Evolutionary conservation across 2,888 invertebrate genomes (phyloP), one percentile per base, ranked within the genome.

Genomic region (Trypoxylon attenuatum): DNA sequence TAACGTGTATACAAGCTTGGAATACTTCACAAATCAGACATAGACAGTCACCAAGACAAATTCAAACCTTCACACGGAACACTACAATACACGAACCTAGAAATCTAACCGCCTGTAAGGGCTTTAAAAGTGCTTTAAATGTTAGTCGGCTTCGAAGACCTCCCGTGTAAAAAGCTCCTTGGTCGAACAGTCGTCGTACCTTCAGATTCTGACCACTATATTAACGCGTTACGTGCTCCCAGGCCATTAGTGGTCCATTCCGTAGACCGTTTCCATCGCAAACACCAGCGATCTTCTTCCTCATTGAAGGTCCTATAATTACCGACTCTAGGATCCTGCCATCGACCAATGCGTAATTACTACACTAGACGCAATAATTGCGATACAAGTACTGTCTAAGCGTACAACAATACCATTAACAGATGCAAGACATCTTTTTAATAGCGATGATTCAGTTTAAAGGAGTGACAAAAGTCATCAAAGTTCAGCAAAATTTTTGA

Each of bases 111-210:
- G 70, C 69, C 71, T 69, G 57, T 46, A 54, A 71, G 59, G 60
- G 74, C 74, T 75, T 75, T 70, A 59, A 65, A 59, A 51, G 47
- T 64, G 83, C 82, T 83, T 82, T 79, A 73, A 73, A 50, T 81
- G 81, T 82, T 82, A 83, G 78, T 69, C 59, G 70, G 82, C 81
- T 82, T 84, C 69, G 70, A 72, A 42, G 57, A 55, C 41, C 56
- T 56, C 50, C 69, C 66, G 29, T 63, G 65, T 50, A 52, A 61
- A 61, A 66, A 58, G 38, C 53, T 18, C 53, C 54, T 39, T 60
- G 52, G 27, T 69, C 57, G 53, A 77, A 69, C 61, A 67, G 60
- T 55, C 27, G 23, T 33, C 39, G 45, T 45, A 23, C 39, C 8
- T 22, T 50, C 47, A 45, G 29, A 5, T 39, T 56, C 53, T 13